These are phyloP conservation scores for Eupeodes latifasciatus DNA, from an alignment of 2,888 invertebrate species.

Conservation along the genomic window DNA sequence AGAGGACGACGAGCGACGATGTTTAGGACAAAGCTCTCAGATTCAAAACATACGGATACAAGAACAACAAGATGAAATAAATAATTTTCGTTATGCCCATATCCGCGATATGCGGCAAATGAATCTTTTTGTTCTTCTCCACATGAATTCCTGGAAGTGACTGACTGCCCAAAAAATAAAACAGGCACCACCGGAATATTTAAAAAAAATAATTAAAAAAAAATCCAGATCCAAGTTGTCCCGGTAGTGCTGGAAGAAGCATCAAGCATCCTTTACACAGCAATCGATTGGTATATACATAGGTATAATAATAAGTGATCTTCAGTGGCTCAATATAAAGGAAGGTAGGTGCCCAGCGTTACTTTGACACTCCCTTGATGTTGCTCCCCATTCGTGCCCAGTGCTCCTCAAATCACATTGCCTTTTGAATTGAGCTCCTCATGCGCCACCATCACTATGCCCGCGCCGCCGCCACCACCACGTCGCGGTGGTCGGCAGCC, in stretches of 20 bases:
- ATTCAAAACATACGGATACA: not conserved
- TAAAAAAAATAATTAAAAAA: conserved; percentile 29
- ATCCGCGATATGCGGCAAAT: conserved; percentile 68
- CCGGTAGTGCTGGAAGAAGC: not conserved
- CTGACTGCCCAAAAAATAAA: conserved; percentile 67
- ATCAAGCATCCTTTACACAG: conserved; percentile 25
- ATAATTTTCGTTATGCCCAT: conserved; percentile 73
- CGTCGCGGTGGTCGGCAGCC: too few species aligned
- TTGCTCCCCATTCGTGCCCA: conserved; percentile 37
- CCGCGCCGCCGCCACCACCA: not conserved
- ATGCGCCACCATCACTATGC: conserved; percentile 1
- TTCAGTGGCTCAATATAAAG: conserved; percentile 39
- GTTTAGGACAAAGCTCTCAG: conserved; percentile 55
- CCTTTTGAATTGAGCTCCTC: conserved; percentile 32
- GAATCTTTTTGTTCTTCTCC: conserved; percentile 75
- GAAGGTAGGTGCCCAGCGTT: conserved; percentile 29
- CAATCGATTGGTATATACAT: conserved; percentile 45
- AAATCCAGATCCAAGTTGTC: not conserved
- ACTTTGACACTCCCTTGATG: conserved; percentile 47
- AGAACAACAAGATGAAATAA: conserved; percentile 56
- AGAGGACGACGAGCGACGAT: conserved; percentile 16
- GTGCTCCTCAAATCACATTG: not conserved
- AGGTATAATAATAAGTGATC: conserved; percentile 47
- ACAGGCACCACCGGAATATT: conserved; percentile 36
- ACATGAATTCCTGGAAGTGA: conserved; percentile 76